Conservation (phyloP, 1,140 invertebrate genomes). For the Anastatus disparis region DNA sequence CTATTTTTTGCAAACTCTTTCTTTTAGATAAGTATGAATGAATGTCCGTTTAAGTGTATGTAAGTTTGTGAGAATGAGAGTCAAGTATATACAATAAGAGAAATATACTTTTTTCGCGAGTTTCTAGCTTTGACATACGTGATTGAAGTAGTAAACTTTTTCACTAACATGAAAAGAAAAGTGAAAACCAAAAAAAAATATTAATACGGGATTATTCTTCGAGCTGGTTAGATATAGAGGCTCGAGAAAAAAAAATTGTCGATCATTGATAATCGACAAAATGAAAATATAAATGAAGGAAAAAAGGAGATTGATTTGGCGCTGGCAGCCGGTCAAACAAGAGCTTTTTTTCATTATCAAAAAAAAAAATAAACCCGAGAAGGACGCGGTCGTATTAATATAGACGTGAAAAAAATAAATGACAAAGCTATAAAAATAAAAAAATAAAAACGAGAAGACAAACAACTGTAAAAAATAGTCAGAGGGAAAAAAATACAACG, state of each 20-base stretch:
- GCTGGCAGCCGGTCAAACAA: constrained; percentile 48
- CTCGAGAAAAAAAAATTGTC: neutral
- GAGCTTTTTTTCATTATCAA: constrained; percentile 14
- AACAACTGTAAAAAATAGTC: neutral
- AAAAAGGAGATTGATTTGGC: constrained; percentile 38
- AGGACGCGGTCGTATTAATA: too few relatives aligned
- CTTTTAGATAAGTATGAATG: constrained; percentile 19
- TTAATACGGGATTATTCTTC: neutral
- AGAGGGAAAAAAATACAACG: neutral
- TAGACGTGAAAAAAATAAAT: too few relatives aligned
- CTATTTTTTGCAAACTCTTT: constrained; percentile 38
- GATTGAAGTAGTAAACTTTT: constrained; percentile 27
- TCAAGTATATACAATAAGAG: constrained; percentile 11
- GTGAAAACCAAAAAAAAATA: constrained; percentile 3
- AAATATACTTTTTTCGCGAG: constrained; percentile 25
- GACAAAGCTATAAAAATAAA: neutral
- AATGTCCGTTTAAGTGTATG: too few relatives aligned
- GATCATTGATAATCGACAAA: neutral
- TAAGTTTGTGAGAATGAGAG: neutral
- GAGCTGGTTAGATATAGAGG: neutral
- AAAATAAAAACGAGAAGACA: neutral
- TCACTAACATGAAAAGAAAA: neutral
- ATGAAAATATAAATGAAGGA: neutral
- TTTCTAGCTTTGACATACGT: constrained; percentile 29
- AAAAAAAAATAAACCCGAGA: neutral